These are phyloP conservation scores for Bilobella aurantiaca DNA, from an alignment of 1,140 invertebrate genomes.

Conservation along the genomic window DNA sequence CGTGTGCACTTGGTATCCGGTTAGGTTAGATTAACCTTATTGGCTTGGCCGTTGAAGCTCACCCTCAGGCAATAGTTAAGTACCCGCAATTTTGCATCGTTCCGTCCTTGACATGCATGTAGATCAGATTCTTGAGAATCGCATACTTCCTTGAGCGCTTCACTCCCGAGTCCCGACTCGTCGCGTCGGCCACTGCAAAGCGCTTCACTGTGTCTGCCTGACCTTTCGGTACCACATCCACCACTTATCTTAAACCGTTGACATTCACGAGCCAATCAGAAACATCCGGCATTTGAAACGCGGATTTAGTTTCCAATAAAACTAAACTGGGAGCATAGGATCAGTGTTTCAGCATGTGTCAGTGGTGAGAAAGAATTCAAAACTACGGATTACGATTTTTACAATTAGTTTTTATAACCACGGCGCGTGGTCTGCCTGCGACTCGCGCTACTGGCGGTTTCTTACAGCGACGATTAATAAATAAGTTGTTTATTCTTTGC, in stretches of 20 bases:
- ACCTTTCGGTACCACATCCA: slow-evolving; percentile 40
- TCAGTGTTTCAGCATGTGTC: slow-evolving; percentile 65
- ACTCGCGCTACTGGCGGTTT: too few species aligned
- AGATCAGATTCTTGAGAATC: slow-evolving; percentile 24
- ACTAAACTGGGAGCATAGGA: too few species aligned
- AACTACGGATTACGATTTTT: too few species aligned
- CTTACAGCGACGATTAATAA: slow-evolving; percentile 77
- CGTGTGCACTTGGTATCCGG: too few species aligned
- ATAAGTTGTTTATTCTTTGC: too few species aligned
- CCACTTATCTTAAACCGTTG: slow-evolving; percentile 26
- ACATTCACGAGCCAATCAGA: not conserved
- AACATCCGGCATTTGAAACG: not conserved
- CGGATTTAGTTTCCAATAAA: too few species aligned
- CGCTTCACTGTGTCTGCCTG: not conserved
- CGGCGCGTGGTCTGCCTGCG: too few species aligned
- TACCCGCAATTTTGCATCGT: slow-evolving; percentile 19
- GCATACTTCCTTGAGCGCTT: not conserved
- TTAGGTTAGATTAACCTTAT: too few species aligned
- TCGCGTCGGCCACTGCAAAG: not conserved
- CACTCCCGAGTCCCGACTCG: too few species aligned
- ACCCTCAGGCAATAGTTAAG: too few species aligned
- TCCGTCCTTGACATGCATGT: slow-evolving; percentile 26
- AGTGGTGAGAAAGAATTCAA: slow-evolving; percentile 76
- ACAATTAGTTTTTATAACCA: too few species aligned
- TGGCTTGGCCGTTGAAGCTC: too few species aligned